A percentile compares a stretch with the other conserved stretches of the same genome.
These are phyloP conservation scores for Micropterix aruncella DNA, from an alignment of 2,888 invertebrate species.

Conservation along the genomic window DNA sequence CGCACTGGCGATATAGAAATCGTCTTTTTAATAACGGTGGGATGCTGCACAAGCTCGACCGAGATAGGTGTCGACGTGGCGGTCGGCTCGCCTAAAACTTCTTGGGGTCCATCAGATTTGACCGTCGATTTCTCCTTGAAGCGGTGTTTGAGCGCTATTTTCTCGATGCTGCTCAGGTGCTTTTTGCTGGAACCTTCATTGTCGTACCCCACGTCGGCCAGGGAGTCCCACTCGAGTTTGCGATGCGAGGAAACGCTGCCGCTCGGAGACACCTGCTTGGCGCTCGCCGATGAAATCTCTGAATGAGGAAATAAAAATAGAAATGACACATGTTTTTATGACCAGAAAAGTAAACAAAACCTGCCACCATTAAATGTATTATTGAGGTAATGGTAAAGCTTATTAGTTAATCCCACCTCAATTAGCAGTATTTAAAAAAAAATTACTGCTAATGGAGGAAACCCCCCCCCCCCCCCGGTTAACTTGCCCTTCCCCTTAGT, in stretches of 20 bases:
- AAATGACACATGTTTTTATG: no score
- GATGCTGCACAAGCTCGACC: neutral
- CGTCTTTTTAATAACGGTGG: neutral
- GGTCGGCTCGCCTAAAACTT: conserved; percentile 28
- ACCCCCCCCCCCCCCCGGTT: no score
- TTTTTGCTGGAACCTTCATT: conserved; percentile 40
- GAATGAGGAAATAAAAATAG: no score
- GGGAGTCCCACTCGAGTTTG: conserved; percentile 77
- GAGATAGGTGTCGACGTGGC: conserved; percentile 36
- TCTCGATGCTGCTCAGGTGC: conserved; percentile 45
- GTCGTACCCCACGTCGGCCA: conserved; percentile 73
- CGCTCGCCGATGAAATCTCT: no score
- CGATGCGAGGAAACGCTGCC: conserved; percentile 61
- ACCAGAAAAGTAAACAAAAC: no score
- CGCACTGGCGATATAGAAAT: neutral
- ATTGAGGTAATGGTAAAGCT: no score
- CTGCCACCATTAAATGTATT: no score
- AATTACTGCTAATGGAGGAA: no score
- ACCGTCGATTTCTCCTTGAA: conserved; percentile 2
- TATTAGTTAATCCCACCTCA: no score
- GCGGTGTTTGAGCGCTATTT: conserved; percentile 38
- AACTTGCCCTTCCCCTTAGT: no score
- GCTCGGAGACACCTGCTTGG: conserved; percentile 44
- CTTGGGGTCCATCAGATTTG: conserved; percentile 21
- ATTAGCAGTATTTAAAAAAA: no score